Conservation (phyloP, 1,140 invertebrate species). For the Sinonovacula constricta region DNA sequence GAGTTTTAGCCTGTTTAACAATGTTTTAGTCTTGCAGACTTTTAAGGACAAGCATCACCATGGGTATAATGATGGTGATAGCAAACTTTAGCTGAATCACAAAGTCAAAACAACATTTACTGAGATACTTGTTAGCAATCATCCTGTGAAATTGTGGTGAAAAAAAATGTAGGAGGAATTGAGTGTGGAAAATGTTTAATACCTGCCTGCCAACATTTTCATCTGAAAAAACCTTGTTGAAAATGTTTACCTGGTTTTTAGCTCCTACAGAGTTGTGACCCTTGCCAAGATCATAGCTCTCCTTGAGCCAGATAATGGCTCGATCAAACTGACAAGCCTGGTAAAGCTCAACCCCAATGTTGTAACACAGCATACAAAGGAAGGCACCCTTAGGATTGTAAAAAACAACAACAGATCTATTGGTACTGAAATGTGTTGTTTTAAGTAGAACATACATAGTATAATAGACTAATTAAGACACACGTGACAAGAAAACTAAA, state of each 20-base stretch:
- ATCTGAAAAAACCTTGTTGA: too few relatives aligned
- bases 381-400: constrained; percentile 58
- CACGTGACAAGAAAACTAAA: too few relatives aligned
- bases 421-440: too few relatives aligned
- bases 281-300: constrained; percentile 73
- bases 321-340: constrained; percentile 55
- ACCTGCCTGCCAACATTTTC: too few relatives aligned
- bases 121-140: neutral
- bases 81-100: neutral
- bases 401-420: too few relatives aligned
- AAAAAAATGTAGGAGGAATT: neutral
- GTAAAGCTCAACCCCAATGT: constrained; percentile 70
- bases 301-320: constrained; percentile 63
- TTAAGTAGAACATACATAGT: too few relatives aligned
- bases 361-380: constrained; percentile 71
- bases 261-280: constrained; percentile 35
- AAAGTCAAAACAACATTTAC: neutral
- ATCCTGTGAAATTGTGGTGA: neutral
- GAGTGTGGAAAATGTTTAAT: too few relatives aligned
- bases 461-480: too few relatives aligned
- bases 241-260: constrained; percentile 62
- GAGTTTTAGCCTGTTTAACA: too few relatives aligned
- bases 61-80: neutral
- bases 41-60: too few relatives aligned
- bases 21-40: too few relatives aligned